Conservation (phyloP, 2,888 invertebrate species). For the Hypomecis atomaria region DNA sequence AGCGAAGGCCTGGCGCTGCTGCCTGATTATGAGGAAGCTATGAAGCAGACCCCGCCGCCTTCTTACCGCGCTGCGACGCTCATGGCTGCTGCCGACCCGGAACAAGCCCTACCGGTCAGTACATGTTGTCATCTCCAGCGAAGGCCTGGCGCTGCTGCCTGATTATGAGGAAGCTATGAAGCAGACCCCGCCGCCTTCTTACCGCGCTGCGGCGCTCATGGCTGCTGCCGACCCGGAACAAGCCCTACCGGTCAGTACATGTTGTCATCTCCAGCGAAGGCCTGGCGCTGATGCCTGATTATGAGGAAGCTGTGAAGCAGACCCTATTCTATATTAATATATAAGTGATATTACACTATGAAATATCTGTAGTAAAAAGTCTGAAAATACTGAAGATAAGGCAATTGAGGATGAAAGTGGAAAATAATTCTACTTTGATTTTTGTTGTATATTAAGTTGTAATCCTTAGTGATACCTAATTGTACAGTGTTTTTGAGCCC, state of each 20-base stretch:
- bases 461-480: no score
- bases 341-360: no score
- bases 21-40: constrained; percentile 88
- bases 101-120: background rate
- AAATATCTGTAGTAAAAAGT: no score
- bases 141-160: constrained; percentile 79
- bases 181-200: constrained; percentile 89
- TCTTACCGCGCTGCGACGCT: constrained; percentile 87
- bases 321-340: constrained; percentile 71
- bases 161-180: constrained; percentile 89
- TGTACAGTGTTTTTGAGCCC: no score
- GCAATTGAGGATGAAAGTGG: no score
- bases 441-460: no score
- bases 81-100: constrained; percentile 60
- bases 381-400: no score
- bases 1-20: constrained; percentile 68
- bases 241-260: no score
- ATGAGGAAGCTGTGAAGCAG: constrained; percentile 89
- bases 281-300: constrained; percentile 86
- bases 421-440: no score
- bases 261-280: background rate
- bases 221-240: constrained; percentile 50
- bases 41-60: constrained; percentile 90
- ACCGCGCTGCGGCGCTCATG: constrained; percentile 85
- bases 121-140: no score